Base-by-base conservation (phyloP, 2,888 invertebrate species). In the Schizaphis graminum region DNA sequence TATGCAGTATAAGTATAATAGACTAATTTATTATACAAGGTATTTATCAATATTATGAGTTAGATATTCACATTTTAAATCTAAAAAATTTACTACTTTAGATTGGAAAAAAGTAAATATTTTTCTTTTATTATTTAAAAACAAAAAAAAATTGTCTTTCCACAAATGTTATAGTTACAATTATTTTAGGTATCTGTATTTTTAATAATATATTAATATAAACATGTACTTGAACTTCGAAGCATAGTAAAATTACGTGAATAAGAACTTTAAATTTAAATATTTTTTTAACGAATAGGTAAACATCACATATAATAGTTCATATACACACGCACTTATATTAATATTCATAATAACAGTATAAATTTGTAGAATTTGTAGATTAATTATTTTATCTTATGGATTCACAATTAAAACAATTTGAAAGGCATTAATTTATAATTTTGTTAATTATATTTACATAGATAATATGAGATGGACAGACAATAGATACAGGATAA, bases 401-500 rank as follows among this genome's bases (percentile, higher is more conserved):
- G 24, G 47, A 53, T 5, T 88, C 53, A 53, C 53, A 35, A 11
- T 88, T 88, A n/a, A 3, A n/a, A 49, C n/a, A 47, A 87, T 88
- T 88, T 21, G 10, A 35, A 88, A 88, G 53, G 41, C 11, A 53
- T 35, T 56, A 26, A 53, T 88, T 88, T 53, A 53, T 88, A 88
- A 88, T 35, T 53, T 53, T 53, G 53, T 53, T 53, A 53, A 88
- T 77, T 77, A 77, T 88, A 88, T 56, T 35, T 88, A 88, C 88
- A 56, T 53, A 4, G 21, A 53, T 21, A 77, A 35, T 77, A 77
- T 88, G 88, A 53, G 53, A 53, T 88, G 53, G 53, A 88, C 53
- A 88, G n/a, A 16, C 8, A 35, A 53, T 53, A 53, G 53, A 56
- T 7, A 87, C 35, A 4, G n/a, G 5, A 49, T 28, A 88, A 56